Evolutionary conservation across 1,140 invertebrate species (phyloP), one percentile per base, ranked within the genome.

Genomic region (Andricus grossulariae): DNA sequence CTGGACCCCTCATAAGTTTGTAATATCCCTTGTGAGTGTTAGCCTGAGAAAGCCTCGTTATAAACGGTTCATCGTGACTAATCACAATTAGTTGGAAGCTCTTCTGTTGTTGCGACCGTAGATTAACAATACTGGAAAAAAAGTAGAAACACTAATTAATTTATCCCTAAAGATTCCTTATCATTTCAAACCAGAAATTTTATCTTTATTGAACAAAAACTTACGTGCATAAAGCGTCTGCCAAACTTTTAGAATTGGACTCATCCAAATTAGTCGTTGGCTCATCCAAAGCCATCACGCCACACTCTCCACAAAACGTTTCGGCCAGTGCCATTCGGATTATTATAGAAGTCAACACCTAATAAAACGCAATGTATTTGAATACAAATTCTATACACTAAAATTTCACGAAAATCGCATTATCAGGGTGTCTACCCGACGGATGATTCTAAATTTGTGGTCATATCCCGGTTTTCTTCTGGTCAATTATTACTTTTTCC

Each of bases 211-310:
- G 11, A 10, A 66, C 51, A 50, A 1, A 19, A 52, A 90, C 92
- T 89, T 91, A 95, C 93, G 95, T 94, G 18, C 95, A 94, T 0
- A 99, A 92, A 25, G 98, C 95, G 71, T 94, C 91, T 76, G 97
- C 97, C 57, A 99, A 93, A 87, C 96, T 97, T 70, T 94, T 93
- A 72, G 99, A 96, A 92, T 99, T 99, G 71, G 95, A 94, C 73
- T 94, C 91, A 91, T 99, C 99, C 80, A 99, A 92, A 93, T 99
- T 99, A 7, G 99, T 99, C 0, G 99, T 99, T 0, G 99, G 99
- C 92, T 99, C 99, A 91, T 99, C 99, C 16, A 99, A 90, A 0
- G 99, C 97, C 21, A 99, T 91, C 75, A 99, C 96, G n/a, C 97
- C 98, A 92, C 98, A 99, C 84, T 98, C 96, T 19, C 93, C 92